A percentile compares a stretch with the other conserved stretches of the same genome.
Evolutionary conservation across 2,113 vertebrate genomes (phyloP).

Genomic region (Balaenoptera acutorostrata): DNA sequence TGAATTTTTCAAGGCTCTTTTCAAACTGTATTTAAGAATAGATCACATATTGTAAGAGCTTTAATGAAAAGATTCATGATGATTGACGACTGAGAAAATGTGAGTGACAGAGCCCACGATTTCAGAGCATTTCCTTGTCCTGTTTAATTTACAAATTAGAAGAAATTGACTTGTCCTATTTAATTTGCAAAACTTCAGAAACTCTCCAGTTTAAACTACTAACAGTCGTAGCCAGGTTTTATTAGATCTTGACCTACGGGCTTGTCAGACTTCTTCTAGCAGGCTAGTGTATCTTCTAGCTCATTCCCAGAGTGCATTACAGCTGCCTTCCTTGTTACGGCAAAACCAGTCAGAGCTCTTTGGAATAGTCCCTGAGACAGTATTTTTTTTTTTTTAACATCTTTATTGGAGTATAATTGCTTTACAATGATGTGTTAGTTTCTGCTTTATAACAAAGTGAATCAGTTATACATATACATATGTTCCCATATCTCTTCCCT

Average conservation of each 20-base stretch:
- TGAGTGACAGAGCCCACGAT: conserved; percentile 41
- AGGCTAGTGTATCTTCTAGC: background rate
- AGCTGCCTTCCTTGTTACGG: background rate
- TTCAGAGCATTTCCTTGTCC: conserved; percentile 56
- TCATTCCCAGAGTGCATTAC: conserved; percentile 21
- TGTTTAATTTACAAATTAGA: conserved; percentile 51
- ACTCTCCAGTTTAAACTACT: conserved; percentile 33
- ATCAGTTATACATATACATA: no score
- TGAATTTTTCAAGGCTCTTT: conserved; percentile 38
- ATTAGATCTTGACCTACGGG: background rate
- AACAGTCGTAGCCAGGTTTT: background rate
- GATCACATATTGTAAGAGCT: conserved; percentile 41
- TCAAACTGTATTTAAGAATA: conserved; percentile 56
- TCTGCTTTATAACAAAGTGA: no score
- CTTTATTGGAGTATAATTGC: no score
- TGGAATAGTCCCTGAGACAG: conserved; percentile 47
- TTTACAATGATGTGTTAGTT: no score
- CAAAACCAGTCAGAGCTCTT: conserved; percentile 41
- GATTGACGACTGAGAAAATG: conserved; percentile 62
- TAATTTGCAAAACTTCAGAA: conserved; percentile 56
- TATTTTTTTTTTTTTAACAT: background rate
- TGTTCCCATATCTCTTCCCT: no score
- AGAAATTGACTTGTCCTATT: conserved; percentile 48
- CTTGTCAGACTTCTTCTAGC: conserved; percentile 21
- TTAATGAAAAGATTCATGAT: conserved; percentile 51